Evolutionary conservation across 1,140 invertebrate species (phyloP).

Genomic region (Parapsyche elsis): DNA sequence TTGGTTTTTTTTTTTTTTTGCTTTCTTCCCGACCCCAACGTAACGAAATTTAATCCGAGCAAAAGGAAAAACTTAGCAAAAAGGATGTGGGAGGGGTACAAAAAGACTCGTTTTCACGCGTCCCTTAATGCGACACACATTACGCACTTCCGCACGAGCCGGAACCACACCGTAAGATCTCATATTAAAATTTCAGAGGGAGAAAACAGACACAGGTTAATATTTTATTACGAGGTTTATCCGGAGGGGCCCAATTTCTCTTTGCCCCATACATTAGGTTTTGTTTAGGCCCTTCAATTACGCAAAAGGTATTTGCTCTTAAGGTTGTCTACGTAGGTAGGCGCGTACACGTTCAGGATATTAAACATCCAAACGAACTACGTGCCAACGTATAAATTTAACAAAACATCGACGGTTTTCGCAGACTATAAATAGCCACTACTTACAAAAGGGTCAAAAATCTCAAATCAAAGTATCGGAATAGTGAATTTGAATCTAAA

Average conservation of each 20-base stretch:
- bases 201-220: constrained; percentile 21
- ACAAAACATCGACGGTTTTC: too few species aligned
- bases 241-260: constrained; percentile 21
- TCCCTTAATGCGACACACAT: constrained; percentile 14
- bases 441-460: neutral
- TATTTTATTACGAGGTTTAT: constrained; percentile 34
- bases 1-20: neutral
- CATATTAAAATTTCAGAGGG: constrained; percentile 27
- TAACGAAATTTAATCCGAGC: constrained; percentile 2
- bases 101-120: neutral
- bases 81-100: neutral
- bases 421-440: neutral
- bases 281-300: constrained; percentile 32
- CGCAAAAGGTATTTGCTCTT: constrained; percentile 19
- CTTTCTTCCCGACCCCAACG: too few species aligned
- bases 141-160: neutral
- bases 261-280: constrained; percentile 31
- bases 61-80: neutral
- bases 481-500: neutral
- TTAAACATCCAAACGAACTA: too few species aligned
- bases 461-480: neutral
- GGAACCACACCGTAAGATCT: neutral
- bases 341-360: neutral
- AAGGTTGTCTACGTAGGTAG: neutral
- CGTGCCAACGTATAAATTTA: too few species aligned